Percentiles rank a stretch among this genome's conserved stretches.
Evolutionary conservation across 2,888 invertebrate genomes (phyloP).

Genomic region (Auanema sp.): DNA sequence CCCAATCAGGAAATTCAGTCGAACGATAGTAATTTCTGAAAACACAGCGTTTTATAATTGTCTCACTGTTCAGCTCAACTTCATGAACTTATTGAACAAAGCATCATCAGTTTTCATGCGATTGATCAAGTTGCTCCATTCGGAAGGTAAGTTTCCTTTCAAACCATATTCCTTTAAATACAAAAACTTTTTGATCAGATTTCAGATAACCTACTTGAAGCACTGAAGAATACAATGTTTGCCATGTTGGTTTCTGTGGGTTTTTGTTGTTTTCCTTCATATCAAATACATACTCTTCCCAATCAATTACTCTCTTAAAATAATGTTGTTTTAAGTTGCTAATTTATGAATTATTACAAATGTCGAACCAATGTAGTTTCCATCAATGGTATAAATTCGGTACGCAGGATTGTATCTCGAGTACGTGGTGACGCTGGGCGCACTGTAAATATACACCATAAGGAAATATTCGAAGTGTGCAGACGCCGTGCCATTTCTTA

Average conservation of each 20-base stretch:
- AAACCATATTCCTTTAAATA: slow-evolving; percentile 11
- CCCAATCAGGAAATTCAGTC: slow-evolving; percentile 69
- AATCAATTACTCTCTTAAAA: slow-evolving; percentile 81
- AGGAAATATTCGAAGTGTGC: too few species aligned
- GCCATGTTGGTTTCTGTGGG: slow-evolving; percentile 65
- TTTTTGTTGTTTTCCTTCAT: slow-evolving; percentile 81
- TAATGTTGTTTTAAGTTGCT: not conserved
- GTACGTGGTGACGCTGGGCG: slow-evolving; percentile 80
- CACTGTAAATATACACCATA: slow-evolving; percentile 68
- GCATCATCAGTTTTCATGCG: slow-evolving; percentile 84
- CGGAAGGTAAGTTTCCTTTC: slow-evolving; percentile 73
- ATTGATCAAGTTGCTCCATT: slow-evolving; percentile 87
- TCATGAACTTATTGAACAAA: slow-evolving; percentile 80
- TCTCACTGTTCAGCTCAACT: slow-evolving; percentile 27
- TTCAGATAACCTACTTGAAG: slow-evolving; percentile 22
- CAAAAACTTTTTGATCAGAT: not conserved
- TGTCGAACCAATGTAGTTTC: slow-evolving; percentile 70
- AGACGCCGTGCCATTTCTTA: too few species aligned
- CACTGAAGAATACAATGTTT: slow-evolving; percentile 23
- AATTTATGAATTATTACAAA: slow-evolving; percentile 14
- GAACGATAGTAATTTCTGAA: slow-evolving; percentile 67
- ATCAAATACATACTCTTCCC: slow-evolving; percentile 94
- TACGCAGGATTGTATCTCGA: slow-evolving; percentile 83
- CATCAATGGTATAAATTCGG: slow-evolving; percentile 91
- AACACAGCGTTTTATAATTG: slow-evolving; percentile 23